A percentile compares a stretch with the other conserved stretches of the same genome.
phyloP scores from a whole-genome alignment of 2,888 invertebrate genomes.

The Epistrophe grossulariae region DNA sequence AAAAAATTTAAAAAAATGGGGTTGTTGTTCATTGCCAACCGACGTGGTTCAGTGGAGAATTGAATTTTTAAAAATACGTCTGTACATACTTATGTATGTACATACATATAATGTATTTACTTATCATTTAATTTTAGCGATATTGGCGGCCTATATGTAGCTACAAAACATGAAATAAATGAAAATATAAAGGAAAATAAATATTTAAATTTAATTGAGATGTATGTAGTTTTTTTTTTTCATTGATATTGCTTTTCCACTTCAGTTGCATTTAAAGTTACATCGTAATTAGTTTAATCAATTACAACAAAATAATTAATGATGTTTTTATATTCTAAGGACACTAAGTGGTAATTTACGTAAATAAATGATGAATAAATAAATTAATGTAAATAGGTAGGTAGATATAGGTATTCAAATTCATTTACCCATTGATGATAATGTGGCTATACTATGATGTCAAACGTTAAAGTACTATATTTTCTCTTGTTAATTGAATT shows the following conservation, averaged over 20 bases:
- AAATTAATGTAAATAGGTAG: not conserved
- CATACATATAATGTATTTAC: no score
- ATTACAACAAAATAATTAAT: constrained; percentile 15
- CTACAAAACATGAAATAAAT: no score
- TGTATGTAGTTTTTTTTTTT: no score
- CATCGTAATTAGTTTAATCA: constrained; percentile 12
- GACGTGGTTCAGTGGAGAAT: no score
- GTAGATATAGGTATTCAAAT: not conserved
- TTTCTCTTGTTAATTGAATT: not conserved
- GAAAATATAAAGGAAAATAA: not conserved
- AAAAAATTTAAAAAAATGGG: no score
- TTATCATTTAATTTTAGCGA: no score
- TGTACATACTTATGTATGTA: no score
- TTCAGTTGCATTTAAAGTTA: not conserved
- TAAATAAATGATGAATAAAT: constrained; percentile 23
- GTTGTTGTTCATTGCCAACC: no score
- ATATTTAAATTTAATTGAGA: constrained; percentile 8
- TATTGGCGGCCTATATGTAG: no score
- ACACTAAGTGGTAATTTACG: constrained; percentile 29
- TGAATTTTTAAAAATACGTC: no score
- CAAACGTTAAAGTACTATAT: not conserved
- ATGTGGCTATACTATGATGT: constrained; percentile 13
- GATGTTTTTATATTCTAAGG: constrained; percentile 17
- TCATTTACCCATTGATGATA: no score
- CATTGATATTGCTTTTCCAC: no score